Conservation (phyloP, 2,113 vertebrate genomes). For the Trematocara stigmaticum region DNA sequence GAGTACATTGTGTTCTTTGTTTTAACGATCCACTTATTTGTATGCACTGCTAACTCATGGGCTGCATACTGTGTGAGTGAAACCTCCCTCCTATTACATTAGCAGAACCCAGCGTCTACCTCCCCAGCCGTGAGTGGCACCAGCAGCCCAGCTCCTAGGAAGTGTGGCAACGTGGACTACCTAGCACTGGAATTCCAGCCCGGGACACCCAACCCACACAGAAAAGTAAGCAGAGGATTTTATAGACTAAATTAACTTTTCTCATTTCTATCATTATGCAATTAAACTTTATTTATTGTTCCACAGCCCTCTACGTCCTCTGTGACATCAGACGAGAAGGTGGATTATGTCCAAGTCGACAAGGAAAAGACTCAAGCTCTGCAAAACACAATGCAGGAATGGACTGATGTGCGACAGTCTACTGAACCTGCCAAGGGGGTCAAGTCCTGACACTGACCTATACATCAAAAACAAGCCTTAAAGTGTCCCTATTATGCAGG, state of each 20-base stretch:
- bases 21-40: slow-evolving; percentile 23
- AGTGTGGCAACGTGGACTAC: slow-evolving; percentile 93
- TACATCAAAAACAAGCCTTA: background rate
- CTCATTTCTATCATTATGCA: background rate
- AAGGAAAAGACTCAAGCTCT: slow-evolving; percentile 97
- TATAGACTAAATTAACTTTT: background rate
- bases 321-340: slow-evolving; percentile 92
- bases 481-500: background rate
- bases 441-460: slow-evolving; percentile 77
- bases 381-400: slow-evolving; percentile 99
- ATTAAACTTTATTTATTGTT: background rate
- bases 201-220: slow-evolving; percentile 88
- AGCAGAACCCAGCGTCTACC: slow-evolving; percentile 97
- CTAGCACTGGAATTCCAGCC: slow-evolving; percentile 95
- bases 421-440: slow-evolving; percentile 84
- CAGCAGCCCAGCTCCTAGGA: slow-evolving; percentile 92
- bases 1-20: slow-evolving; percentile 22
- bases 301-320: slow-evolving; percentile 93
- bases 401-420: slow-evolving; percentile 96
- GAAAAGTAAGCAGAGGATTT: slow-evolving; percentile 79
- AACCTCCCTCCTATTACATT: slow-evolving; percentile 31
- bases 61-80: slow-evolving; percentile 8
- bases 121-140: slow-evolving; percentile 92
- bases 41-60: background rate
- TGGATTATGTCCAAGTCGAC: slow-evolving; percentile 97